Evolutionary conservation across 2,888 invertebrate species (phyloP).

Genomic region (Lasioglossum calceatum): DNA sequence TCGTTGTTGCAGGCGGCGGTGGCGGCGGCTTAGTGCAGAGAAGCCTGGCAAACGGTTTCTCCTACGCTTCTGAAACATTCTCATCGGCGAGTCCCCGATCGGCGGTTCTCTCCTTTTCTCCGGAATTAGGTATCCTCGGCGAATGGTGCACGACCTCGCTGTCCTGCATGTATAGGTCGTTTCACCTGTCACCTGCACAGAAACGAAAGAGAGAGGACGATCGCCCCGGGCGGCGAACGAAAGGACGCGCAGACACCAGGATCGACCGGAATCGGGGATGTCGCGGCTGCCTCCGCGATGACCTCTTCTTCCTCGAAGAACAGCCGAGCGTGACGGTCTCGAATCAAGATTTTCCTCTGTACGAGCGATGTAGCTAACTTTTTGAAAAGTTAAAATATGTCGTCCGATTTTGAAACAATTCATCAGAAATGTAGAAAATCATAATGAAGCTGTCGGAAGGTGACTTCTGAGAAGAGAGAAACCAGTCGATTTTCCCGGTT

Average conservation of each 20-base stretch:
- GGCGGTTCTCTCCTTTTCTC: slow-evolving; percentile 67
- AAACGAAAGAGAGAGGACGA: slow-evolving; percentile 75
- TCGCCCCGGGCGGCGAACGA: slow-evolving; percentile 68
- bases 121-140: slow-evolving; percentile 70
- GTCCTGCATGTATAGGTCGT: slow-evolving; percentile 72
- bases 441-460: neutral
- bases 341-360: neutral
- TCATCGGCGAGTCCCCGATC: slow-evolving; percentile 57
- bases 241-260: slow-evolving; percentile 60
- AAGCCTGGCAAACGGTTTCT: slow-evolving; percentile 50
- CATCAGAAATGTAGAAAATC: neutral
- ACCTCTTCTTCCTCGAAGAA: slow-evolving; percentile 8
- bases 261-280: slow-evolving; percentile 60
- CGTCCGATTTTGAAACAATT: too few species aligned
- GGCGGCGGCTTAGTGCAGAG: neutral
- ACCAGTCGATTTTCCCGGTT: neutral
- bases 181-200: slow-evolving; percentile 73
- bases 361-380: neutral
- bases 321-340: neutral
- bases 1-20: neutral
- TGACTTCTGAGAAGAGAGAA: neutral
- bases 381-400: neutral
- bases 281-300: neutral
- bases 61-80: slow-evolving; percentile 57
- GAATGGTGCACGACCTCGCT: slow-evolving; percentile 71